Percentiles rank a stretch among this genome's conserved stretches.
These are phyloP conservation scores for Dorcus parallelipipedus DNA, from an alignment of 2,888 invertebrate species.

Conservation along the genomic window DNA sequence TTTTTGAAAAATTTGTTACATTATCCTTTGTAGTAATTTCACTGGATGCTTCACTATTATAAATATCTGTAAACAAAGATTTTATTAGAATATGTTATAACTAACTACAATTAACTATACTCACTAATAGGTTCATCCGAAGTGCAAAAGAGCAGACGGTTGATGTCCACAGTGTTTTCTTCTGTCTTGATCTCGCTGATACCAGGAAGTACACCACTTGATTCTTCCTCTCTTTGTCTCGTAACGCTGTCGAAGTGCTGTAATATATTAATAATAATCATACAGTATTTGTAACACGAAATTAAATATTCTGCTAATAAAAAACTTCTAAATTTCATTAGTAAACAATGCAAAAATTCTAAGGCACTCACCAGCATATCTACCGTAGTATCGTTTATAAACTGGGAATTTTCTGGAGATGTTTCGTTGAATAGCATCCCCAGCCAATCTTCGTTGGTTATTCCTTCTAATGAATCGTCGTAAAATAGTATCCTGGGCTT, in stretches of 20 bases:
- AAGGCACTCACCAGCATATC: neutral
- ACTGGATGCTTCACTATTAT: slow-evolving; percentile 5
- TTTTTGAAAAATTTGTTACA: neutral
- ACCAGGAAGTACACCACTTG: slow-evolving; percentile 19
- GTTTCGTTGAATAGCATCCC: neutral
- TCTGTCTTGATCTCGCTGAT: slow-evolving; percentile 13
- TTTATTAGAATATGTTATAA: neutral
- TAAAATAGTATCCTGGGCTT: neutral
- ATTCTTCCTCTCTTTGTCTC: slow-evolving; percentile 20
- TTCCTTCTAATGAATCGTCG: neutral
- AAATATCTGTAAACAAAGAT: neutral
- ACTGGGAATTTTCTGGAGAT: neutral
- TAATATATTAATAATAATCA: slow-evolving; percentile 1
- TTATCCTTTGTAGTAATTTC: neutral
- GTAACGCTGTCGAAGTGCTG: slow-evolving; percentile 17
- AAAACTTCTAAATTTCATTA: neutral
- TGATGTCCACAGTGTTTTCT: slow-evolving; percentile 13
- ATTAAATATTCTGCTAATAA: neutral
- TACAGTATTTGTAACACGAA: neutral
- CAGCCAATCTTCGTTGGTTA: neutral
- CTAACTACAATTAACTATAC: neutral
- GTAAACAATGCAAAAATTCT: neutral
- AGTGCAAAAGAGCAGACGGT: slow-evolving; percentile 11
- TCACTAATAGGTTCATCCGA: slow-evolving; percentile 11
- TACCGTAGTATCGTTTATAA: neutral